Conservation (phyloP, 2,797 vertebrate species). For the Sphaeramia orbicularis region DNA sequence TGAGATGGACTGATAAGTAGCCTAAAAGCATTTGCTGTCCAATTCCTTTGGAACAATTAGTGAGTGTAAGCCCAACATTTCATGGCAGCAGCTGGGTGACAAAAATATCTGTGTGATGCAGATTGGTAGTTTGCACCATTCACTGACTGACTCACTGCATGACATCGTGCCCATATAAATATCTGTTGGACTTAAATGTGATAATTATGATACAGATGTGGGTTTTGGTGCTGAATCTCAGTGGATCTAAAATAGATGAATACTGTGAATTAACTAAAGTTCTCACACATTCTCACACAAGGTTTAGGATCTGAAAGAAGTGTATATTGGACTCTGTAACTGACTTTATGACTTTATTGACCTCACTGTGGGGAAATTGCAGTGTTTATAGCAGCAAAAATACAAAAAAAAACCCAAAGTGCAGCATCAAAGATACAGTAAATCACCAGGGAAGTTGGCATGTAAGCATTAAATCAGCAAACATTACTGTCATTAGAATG, state of each 20-base stretch:
- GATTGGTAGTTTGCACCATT: constrained; percentile 18
- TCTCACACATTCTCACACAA: too few species aligned
- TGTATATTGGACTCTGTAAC: too few species aligned
- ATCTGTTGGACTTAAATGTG: constrained; percentile 54
- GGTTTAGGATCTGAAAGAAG: too few species aligned
- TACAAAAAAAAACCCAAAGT: too few species aligned
- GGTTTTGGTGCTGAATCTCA: constrained; percentile 24
- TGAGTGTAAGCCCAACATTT: constrained; percentile 33
- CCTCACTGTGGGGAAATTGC: too few species aligned
- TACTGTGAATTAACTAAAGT: not conserved
- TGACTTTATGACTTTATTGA: too few species aligned
- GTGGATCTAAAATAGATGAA: constrained; percentile 28
- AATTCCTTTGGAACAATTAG: constrained; percentile 62
- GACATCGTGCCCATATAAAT: constrained; percentile 33
- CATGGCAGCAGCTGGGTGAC: constrained; percentile 57
- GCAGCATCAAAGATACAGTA: too few species aligned
- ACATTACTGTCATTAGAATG: too few species aligned
- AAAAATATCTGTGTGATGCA: constrained; percentile 55
- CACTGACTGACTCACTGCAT: constrained; percentile 29
- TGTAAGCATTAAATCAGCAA: too few species aligned
- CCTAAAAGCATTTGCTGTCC: constrained; percentile 58
- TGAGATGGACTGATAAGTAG: constrained; percentile 17
- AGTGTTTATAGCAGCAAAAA: too few species aligned
- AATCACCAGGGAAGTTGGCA: too few species aligned
- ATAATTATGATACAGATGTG: constrained; percentile 39